Evolutionary conservation across 2,797 vertebrate species (phyloP), one percentile per base, ranked within the genome.

Genomic region (Pygocentrus nattereri): DNA sequence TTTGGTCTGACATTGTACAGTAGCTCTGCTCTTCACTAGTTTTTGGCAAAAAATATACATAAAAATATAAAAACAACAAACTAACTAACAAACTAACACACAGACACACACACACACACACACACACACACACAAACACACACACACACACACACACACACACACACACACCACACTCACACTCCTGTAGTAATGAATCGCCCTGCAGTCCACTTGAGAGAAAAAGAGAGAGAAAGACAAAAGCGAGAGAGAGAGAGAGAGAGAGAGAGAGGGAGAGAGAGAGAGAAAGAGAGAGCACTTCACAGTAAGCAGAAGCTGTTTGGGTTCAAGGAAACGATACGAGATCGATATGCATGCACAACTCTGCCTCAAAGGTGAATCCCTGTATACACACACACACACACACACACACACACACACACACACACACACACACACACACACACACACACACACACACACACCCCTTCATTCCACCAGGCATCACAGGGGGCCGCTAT

Each of bases 331-430:
- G 87, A 88, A 93, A 92, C 87, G 88, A 91, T 91, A 89, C 82
- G 8, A 88, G 90, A 93, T 92, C 91, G 85, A 94, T 92, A 91
- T 85, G 90, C 85, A 90, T 82, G 88, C 74, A 78, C 87, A 85
- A 83, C 84, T 88, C 84, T 88, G 84, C 88, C 90, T 92, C 87
- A 47, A 85, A 90, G 90, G 91, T 90, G 74, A 89, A 91, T 79
- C 70, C 41, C 50, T 74, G 27, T 78, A 31, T 59, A 38, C 25
- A 12, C 38, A 67, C 23, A 21, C 31, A 81, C 52, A 74, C 72
- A 81, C 34, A 47, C 49, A 90, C 88, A 84, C 82, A 19, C 72
- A 30, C 64, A n/a, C 74, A 56, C 58, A 82, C 65, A 74, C 72
- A 75, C 34, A 25, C 61, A 41, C 19, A 7, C 44, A 54, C 44